Base-by-base conservation (phyloP, 2,888 invertebrate species). In the Meandrusa payeni region DNA sequence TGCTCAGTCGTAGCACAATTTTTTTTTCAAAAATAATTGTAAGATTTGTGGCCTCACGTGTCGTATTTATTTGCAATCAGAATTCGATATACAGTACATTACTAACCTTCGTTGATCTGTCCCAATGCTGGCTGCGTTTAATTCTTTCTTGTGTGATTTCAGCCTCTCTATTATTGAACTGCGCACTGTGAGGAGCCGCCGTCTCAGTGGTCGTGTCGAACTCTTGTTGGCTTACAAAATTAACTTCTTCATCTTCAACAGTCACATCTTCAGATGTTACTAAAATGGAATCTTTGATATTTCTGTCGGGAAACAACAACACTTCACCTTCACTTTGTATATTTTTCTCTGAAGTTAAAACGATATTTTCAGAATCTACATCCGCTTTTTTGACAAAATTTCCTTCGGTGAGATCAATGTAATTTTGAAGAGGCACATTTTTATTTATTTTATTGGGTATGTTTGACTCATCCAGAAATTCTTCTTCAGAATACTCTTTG, bases 51-150 rank as follows among this genome's bases (percentile, higher is more conserved):
- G n/a, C n/a, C n/a, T n/a, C n/a, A n/a, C n/a, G n/a, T n/a, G n/a
- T n/a, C n/a, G n/a, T n/a, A n/a, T n/a, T n/a, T n/a, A n/a, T n/a
- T n/a, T n/a, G n/a, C n/a, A n/a, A n/a, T n/a, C n/a, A n/a, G n/a
- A n/a, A n/a, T n/a, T n/a, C n/a, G n/a, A n/a, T n/a, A n/a, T n/a
- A n/a, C n/a, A n/a, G n/a, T n/a, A n/a, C n/a, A n/a, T n/a, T n/a
- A n/a, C n/a, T 64, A 23, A 80, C 81, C 69, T 82, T 81, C 6
- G 72, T 28, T 1, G 62, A 50, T 33, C 69, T 70, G 2, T 82
- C 76, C 74, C 69, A 71, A 11, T 76, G 69, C 19, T 74, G 68
- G 2, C 76, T 82, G 7, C 83, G 64, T 54, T 82, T 83, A 33
- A 50, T 57, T 43, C 80, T 46, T 27, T 48, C 48, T 15, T 37